A percentile compares a stretch with the other conserved stretches of the same genome.
These are phyloP conservation scores for Bilobella aurantiaca DNA, from an alignment of 1,140 invertebrate species.

Conservation along the genomic window DNA sequence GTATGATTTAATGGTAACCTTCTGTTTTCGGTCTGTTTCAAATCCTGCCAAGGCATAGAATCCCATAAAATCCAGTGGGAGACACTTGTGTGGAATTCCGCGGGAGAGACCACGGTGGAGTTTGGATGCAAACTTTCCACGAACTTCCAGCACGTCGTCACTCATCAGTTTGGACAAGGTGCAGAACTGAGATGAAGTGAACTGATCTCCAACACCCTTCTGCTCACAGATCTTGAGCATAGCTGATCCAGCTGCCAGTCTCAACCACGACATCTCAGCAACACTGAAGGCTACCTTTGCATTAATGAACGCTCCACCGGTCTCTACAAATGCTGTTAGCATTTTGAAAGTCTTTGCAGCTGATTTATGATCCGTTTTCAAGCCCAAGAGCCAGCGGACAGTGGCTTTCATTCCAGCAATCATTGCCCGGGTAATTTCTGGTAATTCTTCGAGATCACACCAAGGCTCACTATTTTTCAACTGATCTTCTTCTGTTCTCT, in stretches of 20 bases:
- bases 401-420: constrained; percentile 87
- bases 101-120: constrained; percentile 76
- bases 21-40: constrained; percentile 67
- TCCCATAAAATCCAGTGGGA: constrained; percentile 94
- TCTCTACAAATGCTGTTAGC: constrained; percentile 76
- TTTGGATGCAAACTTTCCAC: constrained; percentile 80
- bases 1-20: constrained; percentile 57
- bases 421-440: constrained; percentile 84
- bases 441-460: constrained; percentile 71
- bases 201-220: constrained; percentile 87
- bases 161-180: constrained; percentile 81
- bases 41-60: constrained; percentile 78
- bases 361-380: constrained; percentile 76
- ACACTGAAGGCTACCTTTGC: constrained; percentile 49
- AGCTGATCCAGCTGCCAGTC: constrained; percentile 79
- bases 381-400: constrained; percentile 84
- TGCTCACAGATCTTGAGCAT: constrained; percentile 95
- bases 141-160: constrained; percentile 78
- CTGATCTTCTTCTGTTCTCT: constrained; percentile 25
- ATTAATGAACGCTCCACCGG: constrained; percentile 60
- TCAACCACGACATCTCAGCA: constrained; percentile 84
- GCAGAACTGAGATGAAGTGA: constrained; percentile 87
- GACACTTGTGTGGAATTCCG: constrained; percentile 72
- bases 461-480: constrained; percentile 52
- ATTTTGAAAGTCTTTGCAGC: constrained; percentile 90